Evolutionary conservation across 1,140 invertebrate genomes (phyloP), one percentile per base, ranked within the genome.

Genomic region (Neuroterus valhalla): DNA sequence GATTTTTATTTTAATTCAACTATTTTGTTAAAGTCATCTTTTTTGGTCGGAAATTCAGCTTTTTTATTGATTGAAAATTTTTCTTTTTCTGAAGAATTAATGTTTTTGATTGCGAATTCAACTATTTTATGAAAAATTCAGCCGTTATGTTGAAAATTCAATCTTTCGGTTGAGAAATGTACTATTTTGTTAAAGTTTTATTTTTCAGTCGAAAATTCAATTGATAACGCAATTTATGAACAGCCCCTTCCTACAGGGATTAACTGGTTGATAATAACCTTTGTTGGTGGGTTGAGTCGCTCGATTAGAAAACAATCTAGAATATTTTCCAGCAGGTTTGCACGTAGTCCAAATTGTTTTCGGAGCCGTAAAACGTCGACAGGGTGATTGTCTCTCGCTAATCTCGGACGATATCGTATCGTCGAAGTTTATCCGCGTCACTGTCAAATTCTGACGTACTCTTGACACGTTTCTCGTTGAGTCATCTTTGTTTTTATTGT

Each of bases 381-480:
- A 62, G 14, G 55, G 55, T 8, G 15, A 69, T 17, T 38, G 43
- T 68, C 76, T 83, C 6, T 81, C 79, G 19, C 42, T 80, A 31
- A 45, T 79, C 17, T 68, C 45, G 14, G 26, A 68, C 8, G 67
- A 68, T 12, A 79, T 76, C n/a, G 78, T 72, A 67, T 84, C 84
- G 50, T 88, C 80, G n/a, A 87, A 79, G 76, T 86, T 86, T 0
- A 87, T 85, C 52, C 82, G 79, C 8, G 83, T 80, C 8, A 84
- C 74, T 1, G 78, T 70, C 12, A 83, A 72, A 55, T 55, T 55
- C 12, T 55, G 52, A 23, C 52, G 21, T 2, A 26, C 8, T 62
- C n/a, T 62, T 15, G 44, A 73, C 84, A 84, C 62, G 66, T 77
- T 73, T 44, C 72, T 62, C 67, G 69, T 19, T 78, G 73, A 17